phyloP scores from a whole-genome alignment of 2,797 vertebrate genomes.

The Gallinago solitaria region DNA sequence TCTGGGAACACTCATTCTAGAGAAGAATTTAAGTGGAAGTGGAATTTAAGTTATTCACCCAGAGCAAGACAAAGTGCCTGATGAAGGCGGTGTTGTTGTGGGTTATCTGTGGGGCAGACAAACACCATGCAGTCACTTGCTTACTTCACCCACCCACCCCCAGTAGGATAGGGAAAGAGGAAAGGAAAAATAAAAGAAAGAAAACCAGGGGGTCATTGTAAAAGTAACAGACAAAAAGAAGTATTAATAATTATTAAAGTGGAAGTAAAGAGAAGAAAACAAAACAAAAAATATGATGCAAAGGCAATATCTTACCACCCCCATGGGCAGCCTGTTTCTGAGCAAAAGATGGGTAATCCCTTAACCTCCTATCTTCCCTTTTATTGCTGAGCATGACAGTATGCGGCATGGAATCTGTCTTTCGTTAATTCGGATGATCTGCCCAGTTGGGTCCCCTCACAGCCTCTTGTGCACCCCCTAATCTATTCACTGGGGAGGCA shows the following conservation, averaged over 20 bases:
- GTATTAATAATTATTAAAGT: background rate
- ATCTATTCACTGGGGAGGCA: background rate
- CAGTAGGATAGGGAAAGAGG: background rate
- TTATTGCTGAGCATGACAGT: background rate
- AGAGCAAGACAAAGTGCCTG: background rate
- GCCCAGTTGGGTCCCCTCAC: accelerated
- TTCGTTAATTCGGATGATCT: background rate
- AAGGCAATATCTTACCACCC: background rate
- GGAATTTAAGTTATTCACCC: background rate
- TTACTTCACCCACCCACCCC: accelerated
- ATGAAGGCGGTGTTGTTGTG: background rate
- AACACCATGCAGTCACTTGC: background rate
- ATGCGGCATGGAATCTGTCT: background rate
- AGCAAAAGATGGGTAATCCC: background rate
- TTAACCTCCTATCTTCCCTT: background rate
- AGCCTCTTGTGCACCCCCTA: accelerated
- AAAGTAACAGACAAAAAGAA: background rate
- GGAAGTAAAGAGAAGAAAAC: background rate
- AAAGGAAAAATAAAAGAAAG: background rate
- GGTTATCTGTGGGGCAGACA: background rate
- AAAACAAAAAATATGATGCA: background rate
- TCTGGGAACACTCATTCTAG: background rate
- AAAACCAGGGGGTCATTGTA: background rate
- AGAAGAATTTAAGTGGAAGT: background rate
- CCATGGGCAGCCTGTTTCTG: background rate